Percentiles rank a stretch among this genome's conserved stretches.
Conservation (phyloP, 37 sponge, comb jelly and placozoan genomes). For the Crambe crambe region DNA sequence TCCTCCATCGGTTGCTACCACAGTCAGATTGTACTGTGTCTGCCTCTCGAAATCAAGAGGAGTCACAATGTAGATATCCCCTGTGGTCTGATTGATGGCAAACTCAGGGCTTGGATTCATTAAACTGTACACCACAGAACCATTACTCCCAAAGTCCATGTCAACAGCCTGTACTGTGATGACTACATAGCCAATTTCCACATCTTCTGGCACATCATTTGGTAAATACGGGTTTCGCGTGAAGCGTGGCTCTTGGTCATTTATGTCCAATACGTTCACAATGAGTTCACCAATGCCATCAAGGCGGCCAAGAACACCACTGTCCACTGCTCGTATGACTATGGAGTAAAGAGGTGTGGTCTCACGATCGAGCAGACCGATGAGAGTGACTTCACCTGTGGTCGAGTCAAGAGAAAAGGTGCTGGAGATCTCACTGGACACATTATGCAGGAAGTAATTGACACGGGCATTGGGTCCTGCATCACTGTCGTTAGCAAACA, state of each 20-base stretch:
- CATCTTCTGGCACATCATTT: slow-evolving; percentile 39
- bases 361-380: slow-evolving; percentile 53
- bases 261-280: slow-evolving; percentile 51
- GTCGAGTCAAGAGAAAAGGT: slow-evolving; percentile 48
- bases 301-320: slow-evolving; percentile 7
- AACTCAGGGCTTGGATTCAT: slow-evolving; percentile 26
- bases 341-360: slow-evolving; percentile 24
- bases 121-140: slow-evolving; percentile 33
- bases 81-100: slow-evolving; percentile 44
- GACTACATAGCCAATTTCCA: slow-evolving; percentile 8
- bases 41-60: slow-evolving; percentile 58
- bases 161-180: slow-evolving; percentile 51
- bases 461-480: slow-evolving; percentile 41
- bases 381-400: slow-evolving; percentile 53
- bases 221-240: neutral
- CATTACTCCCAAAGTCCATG: slow-evolving; percentile 47
- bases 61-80: slow-evolving; percentile 32
- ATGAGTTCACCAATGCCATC: slow-evolving; percentile 51
- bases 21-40: slow-evolving; percentile 42
- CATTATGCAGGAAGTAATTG: slow-evolving; percentile 8
- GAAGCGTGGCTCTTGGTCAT: slow-evolving; percentile 68
- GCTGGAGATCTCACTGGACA: slow-evolving; percentile 2
- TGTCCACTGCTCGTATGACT: slow-evolving; percentile 27
- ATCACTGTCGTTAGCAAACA: slow-evolving; percentile 77
- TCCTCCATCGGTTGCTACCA: slow-evolving; percentile 52